phyloP scores from a whole-genome alignment of 2,797 vertebrate species.

The Glyptemys insculpta region DNA sequence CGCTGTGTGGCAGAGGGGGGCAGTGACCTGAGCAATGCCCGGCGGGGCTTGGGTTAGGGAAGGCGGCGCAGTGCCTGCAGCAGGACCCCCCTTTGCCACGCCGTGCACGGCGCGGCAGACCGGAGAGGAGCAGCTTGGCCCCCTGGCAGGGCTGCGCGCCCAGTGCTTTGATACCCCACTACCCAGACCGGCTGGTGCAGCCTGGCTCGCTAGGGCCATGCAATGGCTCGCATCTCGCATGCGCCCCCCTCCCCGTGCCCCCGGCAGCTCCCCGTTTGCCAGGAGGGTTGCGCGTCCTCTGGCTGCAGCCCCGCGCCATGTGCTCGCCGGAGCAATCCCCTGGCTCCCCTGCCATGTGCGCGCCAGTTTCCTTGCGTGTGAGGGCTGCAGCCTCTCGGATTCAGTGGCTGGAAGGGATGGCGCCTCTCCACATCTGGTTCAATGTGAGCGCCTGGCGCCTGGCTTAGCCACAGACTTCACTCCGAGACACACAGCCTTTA shows the following conservation, averaged over 20 bases:
- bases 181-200: not conserved
- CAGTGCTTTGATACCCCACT: not conserved
- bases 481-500: constrained; percentile 81
- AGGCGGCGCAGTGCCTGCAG: not conserved
- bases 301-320: constrained; percentile 29
- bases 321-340: constrained; percentile 56
- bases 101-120: not conserved
- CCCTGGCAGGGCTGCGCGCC: too few species aligned
- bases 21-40: not conserved
- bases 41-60: not conserved
- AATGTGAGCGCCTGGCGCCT: constrained; percentile 85
- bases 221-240: too few species aligned
- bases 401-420: constrained; percentile 81
- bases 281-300: not conserved
- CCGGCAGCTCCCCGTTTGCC: too few species aligned
- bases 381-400: constrained; percentile 74
- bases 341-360: constrained; percentile 78
- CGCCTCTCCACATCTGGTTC: constrained; percentile 88
- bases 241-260: not conserved
- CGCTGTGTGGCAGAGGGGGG: too few species aligned
- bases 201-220: not conserved
- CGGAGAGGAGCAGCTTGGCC: too few species aligned
- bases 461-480: constrained; percentile 85
- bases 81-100: not conserved
- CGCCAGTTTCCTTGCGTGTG: constrained; percentile 83